phyloP scores from a whole-genome alignment of 2,113 vertebrate genomes.

The Mirza zaza region DNA sequence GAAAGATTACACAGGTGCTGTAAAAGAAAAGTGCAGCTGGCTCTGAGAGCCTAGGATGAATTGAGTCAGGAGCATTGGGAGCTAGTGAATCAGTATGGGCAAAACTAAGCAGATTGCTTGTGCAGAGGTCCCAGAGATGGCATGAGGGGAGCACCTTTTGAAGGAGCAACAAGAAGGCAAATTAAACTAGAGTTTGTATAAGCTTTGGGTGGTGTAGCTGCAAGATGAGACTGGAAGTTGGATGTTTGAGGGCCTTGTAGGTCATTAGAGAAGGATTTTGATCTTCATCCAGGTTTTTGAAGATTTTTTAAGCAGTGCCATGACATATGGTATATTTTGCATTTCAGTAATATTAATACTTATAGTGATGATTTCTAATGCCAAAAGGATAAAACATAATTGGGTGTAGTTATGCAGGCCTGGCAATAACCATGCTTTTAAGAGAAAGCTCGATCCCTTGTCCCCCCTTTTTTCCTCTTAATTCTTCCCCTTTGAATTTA shows the following conservation, averaged over 20 bases:
- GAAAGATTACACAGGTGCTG: background rate
- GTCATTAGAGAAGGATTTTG: background rate
- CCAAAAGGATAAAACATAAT: background rate
- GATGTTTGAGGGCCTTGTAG: background rate
- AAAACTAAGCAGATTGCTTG: background rate
- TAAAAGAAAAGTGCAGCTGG: background rate
- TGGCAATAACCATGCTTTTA: background rate
- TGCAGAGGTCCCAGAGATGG: background rate
- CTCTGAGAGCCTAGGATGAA: background rate
- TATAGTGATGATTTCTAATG: background rate
- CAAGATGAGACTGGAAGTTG: background rate
- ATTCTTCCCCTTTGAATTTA: background rate
- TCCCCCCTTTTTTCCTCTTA: background rate
- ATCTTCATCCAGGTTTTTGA: background rate
- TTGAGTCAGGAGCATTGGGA: background rate
- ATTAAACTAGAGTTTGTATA: background rate
- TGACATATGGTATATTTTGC: background rate
- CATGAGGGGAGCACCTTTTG: background rate
- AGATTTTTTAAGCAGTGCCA: background rate
- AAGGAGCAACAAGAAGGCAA: background rate
- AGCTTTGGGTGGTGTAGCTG: background rate
- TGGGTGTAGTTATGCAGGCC: background rate
- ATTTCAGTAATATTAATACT: conserved; percentile 1
- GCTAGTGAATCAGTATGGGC: background rate
- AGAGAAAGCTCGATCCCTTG: background rate